phyloP scores from a whole-genome alignment of 2,888 invertebrate genomes.

The Drosophila aldrichi region DNA sequence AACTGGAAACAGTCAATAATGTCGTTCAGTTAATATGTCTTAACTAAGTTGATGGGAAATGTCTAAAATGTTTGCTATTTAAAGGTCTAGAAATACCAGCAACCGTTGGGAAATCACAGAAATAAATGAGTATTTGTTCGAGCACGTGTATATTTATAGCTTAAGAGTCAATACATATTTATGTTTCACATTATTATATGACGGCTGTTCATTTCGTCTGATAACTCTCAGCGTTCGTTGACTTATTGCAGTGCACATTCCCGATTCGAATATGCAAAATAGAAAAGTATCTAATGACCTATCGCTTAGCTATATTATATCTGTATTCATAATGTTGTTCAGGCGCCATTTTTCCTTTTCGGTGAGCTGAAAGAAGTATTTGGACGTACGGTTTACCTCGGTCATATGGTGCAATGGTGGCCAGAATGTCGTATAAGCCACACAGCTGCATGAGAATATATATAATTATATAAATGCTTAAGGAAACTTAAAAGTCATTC shows the following conservation, averaged over 20 bases:
- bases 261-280: constrained; percentile 1
- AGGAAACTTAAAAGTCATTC: not conserved
- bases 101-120: not conserved
- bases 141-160: not conserved
- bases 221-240: not conserved
- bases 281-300: not conserved
- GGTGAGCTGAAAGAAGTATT: constrained; percentile 51
- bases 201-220: not conserved
- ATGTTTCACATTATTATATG: not conserved
- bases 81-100: not conserved
- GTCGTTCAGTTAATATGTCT: not conserved
- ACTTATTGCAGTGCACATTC: not conserved
- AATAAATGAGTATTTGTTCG: no score
- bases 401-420: constrained; percentile 68
- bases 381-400: constrained; percentile 53
- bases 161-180: not conserved
- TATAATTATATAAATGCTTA: not conserved
- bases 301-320: constrained; percentile 26
- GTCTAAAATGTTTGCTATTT: not conserved
- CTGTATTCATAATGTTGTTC: constrained; percentile 52
- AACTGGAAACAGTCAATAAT: not conserved
- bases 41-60: not conserved
- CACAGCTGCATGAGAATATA: constrained; percentile 38
- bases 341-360: constrained; percentile 50
- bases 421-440: constrained; percentile 70